phyloP scores from a whole-genome alignment of 2,113 vertebrate genomes.

The Lonchura striata region DNA sequence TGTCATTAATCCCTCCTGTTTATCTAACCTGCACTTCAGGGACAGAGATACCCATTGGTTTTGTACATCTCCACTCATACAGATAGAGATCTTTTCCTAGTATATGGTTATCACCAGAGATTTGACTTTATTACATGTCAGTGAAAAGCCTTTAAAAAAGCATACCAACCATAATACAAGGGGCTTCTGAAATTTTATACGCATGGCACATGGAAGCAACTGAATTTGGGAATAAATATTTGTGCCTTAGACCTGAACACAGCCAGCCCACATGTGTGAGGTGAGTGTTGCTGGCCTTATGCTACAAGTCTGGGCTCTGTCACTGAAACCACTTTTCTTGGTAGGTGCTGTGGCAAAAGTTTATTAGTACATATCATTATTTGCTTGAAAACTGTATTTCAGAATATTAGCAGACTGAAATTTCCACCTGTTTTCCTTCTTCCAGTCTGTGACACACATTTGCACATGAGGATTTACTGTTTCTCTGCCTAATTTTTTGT shows the following conservation, averaged over 20 bases:
- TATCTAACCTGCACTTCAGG: not conserved
- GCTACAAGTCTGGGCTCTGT: not conserved
- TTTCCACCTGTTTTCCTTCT: not conserved
- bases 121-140: not conserved
- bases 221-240: not conserved
- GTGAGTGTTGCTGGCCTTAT: not conserved
- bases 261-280: rapidly evolving
- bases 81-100: not conserved
- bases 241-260: not conserved
- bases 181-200: not conserved
- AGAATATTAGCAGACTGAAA: not conserved
- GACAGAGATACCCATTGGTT: not conserved
- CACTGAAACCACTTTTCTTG: not conserved
- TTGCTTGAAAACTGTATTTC: not conserved
- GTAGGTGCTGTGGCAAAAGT: not conserved
- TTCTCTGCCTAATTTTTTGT: not conserved
- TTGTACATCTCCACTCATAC: not conserved
- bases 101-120: not conserved
- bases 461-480: not conserved
- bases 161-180: not conserved
- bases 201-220: not conserved
- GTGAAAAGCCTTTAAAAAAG: not conserved
- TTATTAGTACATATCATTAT: not conserved
- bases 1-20: not conserved
- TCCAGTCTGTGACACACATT: not conserved